These are phyloP conservation scores for Rhagonycha lutea DNA, from an alignment of 2,888 invertebrate species.

Conservation along the genomic window DNA sequence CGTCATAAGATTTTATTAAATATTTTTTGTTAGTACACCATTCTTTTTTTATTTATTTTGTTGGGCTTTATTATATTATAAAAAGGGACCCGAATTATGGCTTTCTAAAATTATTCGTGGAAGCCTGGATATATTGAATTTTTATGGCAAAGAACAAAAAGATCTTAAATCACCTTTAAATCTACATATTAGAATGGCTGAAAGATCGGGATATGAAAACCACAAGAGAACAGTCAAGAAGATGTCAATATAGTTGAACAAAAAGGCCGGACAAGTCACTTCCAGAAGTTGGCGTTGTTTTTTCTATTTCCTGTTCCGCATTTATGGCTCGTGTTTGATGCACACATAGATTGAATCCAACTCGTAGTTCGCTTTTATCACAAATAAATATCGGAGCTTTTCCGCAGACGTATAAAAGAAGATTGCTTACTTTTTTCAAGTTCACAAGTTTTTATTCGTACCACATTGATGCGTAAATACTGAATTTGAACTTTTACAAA, in stretches of 20 bases:
- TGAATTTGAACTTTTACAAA: not conserved
- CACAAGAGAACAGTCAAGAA: constrained; percentile 28
- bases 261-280: constrained; percentile 38
- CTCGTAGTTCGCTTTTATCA: constrained; percentile 37
- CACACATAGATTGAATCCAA: constrained; percentile 41
- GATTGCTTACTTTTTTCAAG: constrained; percentile 17
- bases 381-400: constrained; percentile 37
- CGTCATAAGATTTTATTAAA: constrained; percentile 25
- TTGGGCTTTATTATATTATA: not conserved
- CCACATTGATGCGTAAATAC: not conserved
- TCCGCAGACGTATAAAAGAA: constrained; percentile 20
- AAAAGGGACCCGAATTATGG: not conserved
- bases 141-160: constrained; percentile 32
- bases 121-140: constrained; percentile 31
- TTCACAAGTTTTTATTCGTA: not conserved
- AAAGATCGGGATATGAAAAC: constrained; percentile 25
- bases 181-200: constrained; percentile 7
- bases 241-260: constrained; percentile 30
- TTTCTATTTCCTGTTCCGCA: constrained; percentile 42
- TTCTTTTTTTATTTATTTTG: constrained; percentile 12
- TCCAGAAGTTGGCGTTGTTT: constrained; percentile 37
- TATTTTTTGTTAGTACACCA: constrained; percentile 22
- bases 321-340: constrained; percentile 42
- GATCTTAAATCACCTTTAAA: not conserved
- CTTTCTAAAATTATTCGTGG: constrained; percentile 22